Percentiles rank a stretch among this genome's conserved stretches.
These are phyloP conservation scores for Spinibarbus caldwelli DNA, from an alignment of 2,797 vertebrate species.

Conservation along the genomic window DNA sequence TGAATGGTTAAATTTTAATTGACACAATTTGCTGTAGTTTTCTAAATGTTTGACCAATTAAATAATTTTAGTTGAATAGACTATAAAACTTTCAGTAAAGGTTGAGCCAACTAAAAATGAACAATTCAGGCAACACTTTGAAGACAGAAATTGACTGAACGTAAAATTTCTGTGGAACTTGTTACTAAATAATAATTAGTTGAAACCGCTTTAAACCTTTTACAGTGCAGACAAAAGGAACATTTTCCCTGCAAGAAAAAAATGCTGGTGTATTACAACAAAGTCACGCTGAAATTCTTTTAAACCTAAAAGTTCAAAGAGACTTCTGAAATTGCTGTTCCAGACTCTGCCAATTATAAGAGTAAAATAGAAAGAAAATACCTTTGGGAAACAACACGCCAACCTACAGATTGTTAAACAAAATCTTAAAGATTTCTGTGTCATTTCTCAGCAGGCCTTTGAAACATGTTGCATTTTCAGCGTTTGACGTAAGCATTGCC, in stretches of 20 bases:
- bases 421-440: neutral
- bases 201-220: no score
- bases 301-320: constrained; percentile 13
- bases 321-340: neutral
- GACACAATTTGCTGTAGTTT: no score
- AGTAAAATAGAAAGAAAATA: neutral
- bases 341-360: neutral
- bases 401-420: neutral
- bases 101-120: no score
- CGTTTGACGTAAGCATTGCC: constrained; percentile 4
- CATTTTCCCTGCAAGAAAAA: neutral
- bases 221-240: neutral
- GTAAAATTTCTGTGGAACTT: no score
- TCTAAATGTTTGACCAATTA: no score
- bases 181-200: no score
- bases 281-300: neutral
- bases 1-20: no score
- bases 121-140: no score
- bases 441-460: neutral
- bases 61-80: no score
- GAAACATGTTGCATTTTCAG: constrained; percentile 24
- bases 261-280: neutral
- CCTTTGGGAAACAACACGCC: constrained; percentile 16
- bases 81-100: no score
- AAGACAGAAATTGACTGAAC: no score